A percentile compares a stretch with the other conserved stretches of the same genome.
Conservation (phyloP, 2,113 vertebrate species). For the Mastomys natalensis region DNA sequence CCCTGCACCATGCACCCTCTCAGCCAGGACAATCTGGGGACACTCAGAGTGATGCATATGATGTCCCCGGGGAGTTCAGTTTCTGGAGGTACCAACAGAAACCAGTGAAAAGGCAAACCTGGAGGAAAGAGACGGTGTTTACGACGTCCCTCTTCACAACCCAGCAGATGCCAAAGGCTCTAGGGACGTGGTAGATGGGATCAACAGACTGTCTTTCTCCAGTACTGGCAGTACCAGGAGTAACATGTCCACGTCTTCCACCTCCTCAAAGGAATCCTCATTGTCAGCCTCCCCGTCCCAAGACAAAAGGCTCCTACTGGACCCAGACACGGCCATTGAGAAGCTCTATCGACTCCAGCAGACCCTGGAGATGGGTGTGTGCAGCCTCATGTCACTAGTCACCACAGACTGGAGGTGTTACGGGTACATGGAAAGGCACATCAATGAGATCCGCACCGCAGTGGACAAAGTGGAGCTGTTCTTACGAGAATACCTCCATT, state of each 20-base stretch:
- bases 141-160: conserved; percentile 91
- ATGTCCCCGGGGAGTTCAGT: conserved; percentile 91
- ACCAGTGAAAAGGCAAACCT: conserved; percentile 76
- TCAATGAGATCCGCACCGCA: conserved; percentile 90
- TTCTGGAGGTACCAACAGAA: conserved; percentile 82
- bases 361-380: conserved; percentile 88
- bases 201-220: conserved; percentile 96
- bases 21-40: conserved; percentile 81
- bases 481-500: conserved; percentile 91
- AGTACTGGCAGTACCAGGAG: conserved; percentile 96
- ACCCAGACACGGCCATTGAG: conserved; percentile 93
- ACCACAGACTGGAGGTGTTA: conserved; percentile 93
- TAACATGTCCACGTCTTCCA: conserved; percentile 98
- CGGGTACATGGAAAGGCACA: conserved; percentile 91
- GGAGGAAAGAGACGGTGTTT: conserved; percentile 89
- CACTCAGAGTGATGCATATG: conserved; percentile 91
- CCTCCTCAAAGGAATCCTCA: conserved; percentile 91
- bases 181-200: conserved; percentile 92
- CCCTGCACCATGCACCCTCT: conserved; percentile 82
- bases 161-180: conserved; percentile 84
- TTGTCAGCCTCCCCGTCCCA: conserved; percentile 87
- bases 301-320: conserved; percentile 89
- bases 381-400: conserved; percentile 87
- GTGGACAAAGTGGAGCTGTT: conserved; percentile 91
- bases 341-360: conserved; percentile 91